Base-by-base conservation (phyloP, 1,140 invertebrate genomes). In the Eurosta solidaginis region DNA sequence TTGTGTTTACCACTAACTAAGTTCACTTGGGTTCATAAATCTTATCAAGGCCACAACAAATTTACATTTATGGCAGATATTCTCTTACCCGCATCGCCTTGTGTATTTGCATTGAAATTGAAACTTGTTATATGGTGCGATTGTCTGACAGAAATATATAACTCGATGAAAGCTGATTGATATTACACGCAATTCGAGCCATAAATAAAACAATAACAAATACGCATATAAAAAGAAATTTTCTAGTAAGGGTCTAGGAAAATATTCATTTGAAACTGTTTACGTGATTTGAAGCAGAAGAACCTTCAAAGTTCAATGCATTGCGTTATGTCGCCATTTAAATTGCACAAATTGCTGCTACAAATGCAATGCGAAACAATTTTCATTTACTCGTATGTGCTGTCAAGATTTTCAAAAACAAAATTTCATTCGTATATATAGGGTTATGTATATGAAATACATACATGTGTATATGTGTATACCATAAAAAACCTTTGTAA, bases 291-390 rank as follows among this genome's bases (percentile, higher is more conserved):
- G 49, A 6, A 68, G 12, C 59, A n/a, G 2, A 68, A 10, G n/a
- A 68, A 68, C 59, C 59, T 68, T 68, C 59, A 40, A 36, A 68
- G 59, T 68, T 68, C 59, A 68, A 22, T 68, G 59, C 59, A 68
- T 68, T 10, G 59, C 33, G 6, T 10, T 9, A 29, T 20, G 59
- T 33, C 59, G 59, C 33, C 33, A 29, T 17, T 33, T 63, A 40
- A 40, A 68, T 68, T 68, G 33, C 59, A 10, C 6, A 40, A 14
- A 68, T 20, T 68, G 36, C 40, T 68, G 59, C 40, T 42, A 20
- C 40, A 17, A 10, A 4, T 12, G 14, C 9, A 17, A 47, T 47
- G 45, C 14, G 45, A 52, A 52, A 52, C 25, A 10, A 52, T 52
- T 52, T 52, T 52, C 49, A 25, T 5, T 1, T 22, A 40, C n/a